phyloP scores from a whole-genome alignment of 2,113 vertebrate species.

The Eulemur macaco region DNA sequence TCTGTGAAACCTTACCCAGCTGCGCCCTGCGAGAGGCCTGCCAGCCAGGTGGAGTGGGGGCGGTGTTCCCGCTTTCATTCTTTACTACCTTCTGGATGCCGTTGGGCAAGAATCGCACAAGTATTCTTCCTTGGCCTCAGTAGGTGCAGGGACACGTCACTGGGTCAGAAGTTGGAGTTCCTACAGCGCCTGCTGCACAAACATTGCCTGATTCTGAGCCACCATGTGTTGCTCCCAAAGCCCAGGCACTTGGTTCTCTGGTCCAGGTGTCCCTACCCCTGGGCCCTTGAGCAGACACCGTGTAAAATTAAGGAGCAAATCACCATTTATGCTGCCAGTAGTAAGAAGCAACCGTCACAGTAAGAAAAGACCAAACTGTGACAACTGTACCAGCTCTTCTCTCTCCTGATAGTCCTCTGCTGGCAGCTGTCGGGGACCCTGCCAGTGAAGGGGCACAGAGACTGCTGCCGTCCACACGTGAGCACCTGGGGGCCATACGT shows the following conservation, averaged over 20 bases:
- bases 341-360: background rate
- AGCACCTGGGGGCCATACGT: rapidly evolving
- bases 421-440: background rate
- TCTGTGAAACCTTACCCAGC: background rate
- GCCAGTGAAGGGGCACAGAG: background rate
- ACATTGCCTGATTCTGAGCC: background rate
- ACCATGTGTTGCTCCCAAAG: rapidly evolving
- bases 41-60: background rate
- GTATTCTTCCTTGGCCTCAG: background rate
- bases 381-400: background rate
- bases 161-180: background rate
- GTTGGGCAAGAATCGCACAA: background rate
- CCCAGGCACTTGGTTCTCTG: background rate
- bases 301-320: background rate
- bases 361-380: background rate
- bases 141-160: background rate
- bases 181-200: background rate
- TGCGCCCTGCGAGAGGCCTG: background rate
- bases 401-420: background rate
- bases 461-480: rapidly evolving
- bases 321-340: background rate
- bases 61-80: background rate
- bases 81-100: background rate
- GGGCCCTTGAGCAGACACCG: background rate
- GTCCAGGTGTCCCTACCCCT: background rate